Evolutionary conservation across 2,797 vertebrate genomes (phyloP).

Genomic region (Notamacropus eugenii): DNA sequence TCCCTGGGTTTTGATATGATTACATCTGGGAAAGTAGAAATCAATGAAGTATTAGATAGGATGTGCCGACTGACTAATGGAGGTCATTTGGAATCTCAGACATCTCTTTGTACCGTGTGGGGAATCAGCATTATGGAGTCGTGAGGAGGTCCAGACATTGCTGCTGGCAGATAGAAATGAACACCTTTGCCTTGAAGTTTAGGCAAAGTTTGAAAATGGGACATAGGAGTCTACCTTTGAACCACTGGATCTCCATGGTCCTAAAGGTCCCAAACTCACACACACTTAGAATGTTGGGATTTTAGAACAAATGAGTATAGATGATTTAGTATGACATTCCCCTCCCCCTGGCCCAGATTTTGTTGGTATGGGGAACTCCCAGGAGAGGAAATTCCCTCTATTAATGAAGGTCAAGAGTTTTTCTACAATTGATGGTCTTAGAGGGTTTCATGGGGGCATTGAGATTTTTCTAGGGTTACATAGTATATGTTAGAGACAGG

Average conservation of each 20-base stretch:
- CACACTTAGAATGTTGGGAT: background rate
- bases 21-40: slow-evolving; percentile 60
- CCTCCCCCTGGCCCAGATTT: background rate
- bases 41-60: slow-evolving; percentile 66
- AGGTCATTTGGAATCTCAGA: slow-evolving; percentile 55
- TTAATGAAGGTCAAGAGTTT: background rate
- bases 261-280: background rate
- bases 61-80: slow-evolving; percentile 59
- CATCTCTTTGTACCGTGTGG: slow-evolving; percentile 3
- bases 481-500: background rate
- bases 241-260: background rate
- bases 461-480: background rate
- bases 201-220: background rate
- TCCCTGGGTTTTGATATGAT: slow-evolving; percentile 55
- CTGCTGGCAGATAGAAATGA: slow-evolving; percentile 29
- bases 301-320: background rate
- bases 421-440: background rate
- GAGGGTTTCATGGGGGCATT: background rate
- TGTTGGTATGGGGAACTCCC: background rate
- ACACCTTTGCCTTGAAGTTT: background rate
- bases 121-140: slow-evolving; percentile 44
- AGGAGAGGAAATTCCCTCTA: background rate
- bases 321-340: background rate
- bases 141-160: slow-evolving; percentile 1
- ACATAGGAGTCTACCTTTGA: background rate